These are phyloP conservation scores for Urocitellus parryii DNA, from an alignment of 2,113 vertebrate genomes.

Conservation along the genomic window DNA sequence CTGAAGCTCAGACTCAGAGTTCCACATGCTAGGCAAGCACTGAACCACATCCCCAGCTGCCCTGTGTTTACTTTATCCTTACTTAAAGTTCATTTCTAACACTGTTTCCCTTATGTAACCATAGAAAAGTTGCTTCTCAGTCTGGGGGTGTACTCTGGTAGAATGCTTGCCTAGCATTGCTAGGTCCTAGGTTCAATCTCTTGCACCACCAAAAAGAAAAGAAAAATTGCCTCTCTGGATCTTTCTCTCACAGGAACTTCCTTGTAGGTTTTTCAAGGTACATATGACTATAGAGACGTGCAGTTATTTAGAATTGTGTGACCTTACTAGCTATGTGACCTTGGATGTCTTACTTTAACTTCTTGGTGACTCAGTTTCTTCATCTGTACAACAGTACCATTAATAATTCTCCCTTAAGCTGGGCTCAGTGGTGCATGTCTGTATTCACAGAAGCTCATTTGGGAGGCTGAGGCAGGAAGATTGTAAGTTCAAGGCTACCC, in stretches of 20 bases:
- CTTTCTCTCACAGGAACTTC: background rate
- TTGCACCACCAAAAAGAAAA: background rate
- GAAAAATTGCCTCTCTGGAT: background rate
- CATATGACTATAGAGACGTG: background rate
- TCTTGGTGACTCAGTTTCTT: background rate
- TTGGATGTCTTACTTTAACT: background rate
- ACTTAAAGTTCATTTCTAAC: background rate
- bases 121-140: background rate
- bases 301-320: constrained; percentile 1
- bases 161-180: no score
- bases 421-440: no score
- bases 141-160: background rate
- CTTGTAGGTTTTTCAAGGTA: background rate
- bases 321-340: background rate
- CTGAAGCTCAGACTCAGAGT: background rate
- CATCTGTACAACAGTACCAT: background rate
- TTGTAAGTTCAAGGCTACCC: no score
- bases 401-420: constrained; percentile 9
- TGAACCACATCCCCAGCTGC: no score
- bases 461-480: no score
- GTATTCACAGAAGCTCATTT: no score
- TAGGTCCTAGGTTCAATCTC: background rate
- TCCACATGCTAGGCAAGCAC: background rate
- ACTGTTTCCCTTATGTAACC: background rate
- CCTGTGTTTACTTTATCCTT: no score